Conservation (phyloP, 2,888 invertebrate genomes). For the Omphaloscelis lunosa region DNA sequence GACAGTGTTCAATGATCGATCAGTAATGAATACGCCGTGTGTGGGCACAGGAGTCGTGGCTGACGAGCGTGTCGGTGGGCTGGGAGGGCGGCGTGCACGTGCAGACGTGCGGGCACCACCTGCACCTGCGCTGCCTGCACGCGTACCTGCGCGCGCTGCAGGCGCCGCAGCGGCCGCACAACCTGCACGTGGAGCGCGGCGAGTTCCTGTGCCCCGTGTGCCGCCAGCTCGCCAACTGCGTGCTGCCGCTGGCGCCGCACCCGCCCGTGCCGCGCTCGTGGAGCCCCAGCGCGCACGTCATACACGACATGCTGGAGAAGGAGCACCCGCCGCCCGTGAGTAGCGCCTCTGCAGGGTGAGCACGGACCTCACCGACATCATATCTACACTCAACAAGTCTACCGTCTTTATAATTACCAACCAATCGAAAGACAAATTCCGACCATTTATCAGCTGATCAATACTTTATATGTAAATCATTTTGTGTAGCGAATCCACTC, state of each 20-base stretch:
- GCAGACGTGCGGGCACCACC: conserved; percentile 98
- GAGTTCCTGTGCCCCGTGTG: conserved; percentile 99
- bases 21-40: rapidly evolving
- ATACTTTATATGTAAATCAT: too few relatives aligned
- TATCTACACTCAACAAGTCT: too few relatives aligned
- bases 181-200: conserved; percentile 92
- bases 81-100: conserved; percentile 98
- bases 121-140: conserved; percentile 98
- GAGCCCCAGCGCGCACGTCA: conserved; percentile 73
- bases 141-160: conserved; percentile 97
- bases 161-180: conserved; percentile 94
- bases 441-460: too few relatives aligned
- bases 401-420: background rate
- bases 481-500: background rate
- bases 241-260: conserved; percentile 94
- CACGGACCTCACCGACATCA: background rate
- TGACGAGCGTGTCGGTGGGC: conserved; percentile 93
- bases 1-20: too few relatives aligned
- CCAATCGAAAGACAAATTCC: background rate
- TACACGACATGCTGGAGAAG: conserved; percentile 92
- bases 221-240: conserved; percentile 94
- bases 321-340: conserved; percentile 92
- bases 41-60: conserved; percentile 92
- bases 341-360: too few relatives aligned
- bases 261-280: conserved; percentile 76